phyloP scores from a whole-genome alignment of 2,888 invertebrate genomes.

The Apamea anceps region DNA sequence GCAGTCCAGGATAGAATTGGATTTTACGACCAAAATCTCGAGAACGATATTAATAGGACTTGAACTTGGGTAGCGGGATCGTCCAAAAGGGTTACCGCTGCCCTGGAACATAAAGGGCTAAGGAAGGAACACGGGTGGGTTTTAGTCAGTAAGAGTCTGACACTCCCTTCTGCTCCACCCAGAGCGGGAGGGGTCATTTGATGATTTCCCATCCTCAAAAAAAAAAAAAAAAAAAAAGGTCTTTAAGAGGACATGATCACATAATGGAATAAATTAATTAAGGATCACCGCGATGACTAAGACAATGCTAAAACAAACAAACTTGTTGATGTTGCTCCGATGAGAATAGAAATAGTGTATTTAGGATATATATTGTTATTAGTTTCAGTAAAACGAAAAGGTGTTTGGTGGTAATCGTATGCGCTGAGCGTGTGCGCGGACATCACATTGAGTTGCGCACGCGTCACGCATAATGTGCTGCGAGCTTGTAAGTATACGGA shows the following conservation, averaged over 20 bases:
- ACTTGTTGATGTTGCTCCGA: slow-evolving; percentile 34
- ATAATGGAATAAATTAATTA: slow-evolving; percentile 26
- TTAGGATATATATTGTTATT: slow-evolving; percentile 53
- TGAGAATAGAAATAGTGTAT: slow-evolving; percentile 62
- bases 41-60: background rate
- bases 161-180: too few relatives aligned
- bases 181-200: too few relatives aligned
- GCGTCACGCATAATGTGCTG: slow-evolving; percentile 83
- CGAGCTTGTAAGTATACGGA: slow-evolving; percentile 58
- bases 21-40: background rate
- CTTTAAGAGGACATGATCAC: background rate
- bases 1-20: background rate
- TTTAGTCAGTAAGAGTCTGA: too few relatives aligned
- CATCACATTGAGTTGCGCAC: slow-evolving; percentile 84
- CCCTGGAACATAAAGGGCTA: too few relatives aligned
- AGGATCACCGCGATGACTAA: slow-evolving; percentile 49
- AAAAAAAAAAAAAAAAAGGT: too few relatives aligned
- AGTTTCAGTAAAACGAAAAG: slow-evolving; percentile 52
- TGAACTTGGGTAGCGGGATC: too few relatives aligned
- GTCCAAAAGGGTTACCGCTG: too few relatives aligned
- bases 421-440: slow-evolving; percentile 75
- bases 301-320: slow-evolving; percentile 4
- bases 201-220: too few relatives aligned
- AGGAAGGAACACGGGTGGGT: too few relatives aligned
- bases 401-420: slow-evolving; percentile 76